Conservation (phyloP, 2,797 vertebrate species). For the Pseudochirops corinnae region DNA sequence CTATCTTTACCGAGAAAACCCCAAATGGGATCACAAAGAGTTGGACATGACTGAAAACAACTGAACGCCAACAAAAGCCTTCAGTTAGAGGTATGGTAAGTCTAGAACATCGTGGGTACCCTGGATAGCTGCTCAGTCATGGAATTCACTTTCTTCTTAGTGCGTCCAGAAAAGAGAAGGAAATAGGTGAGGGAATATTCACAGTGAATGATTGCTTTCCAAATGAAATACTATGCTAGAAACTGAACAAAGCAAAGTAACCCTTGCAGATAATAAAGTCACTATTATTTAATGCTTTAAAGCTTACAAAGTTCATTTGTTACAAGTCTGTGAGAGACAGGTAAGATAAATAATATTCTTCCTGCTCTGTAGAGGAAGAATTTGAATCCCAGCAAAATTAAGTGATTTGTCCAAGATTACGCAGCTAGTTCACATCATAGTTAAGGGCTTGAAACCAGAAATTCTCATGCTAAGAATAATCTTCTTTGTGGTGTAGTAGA, state of each 20-base stretch:
- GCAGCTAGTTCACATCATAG: not conserved
- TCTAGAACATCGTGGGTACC: not conserved
- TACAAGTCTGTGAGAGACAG: not conserved
- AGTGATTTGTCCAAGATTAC: not conserved
- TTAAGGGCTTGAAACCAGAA: not conserved
- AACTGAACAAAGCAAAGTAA: slow-evolving; percentile 4
- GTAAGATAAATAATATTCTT: not conserved
- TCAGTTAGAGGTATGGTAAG: not conserved
- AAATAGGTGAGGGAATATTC: not conserved
- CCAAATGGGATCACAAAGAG: not conserved
- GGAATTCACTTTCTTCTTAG: not conserved
- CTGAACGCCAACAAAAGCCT: not conserved
- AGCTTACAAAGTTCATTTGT: not conserved
- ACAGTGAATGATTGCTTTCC: not conserved
- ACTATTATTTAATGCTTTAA: not conserved
- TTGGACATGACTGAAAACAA: not conserved
- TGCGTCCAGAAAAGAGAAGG: not conserved
- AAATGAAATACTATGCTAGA: not conserved
- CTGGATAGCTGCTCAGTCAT: not conserved
- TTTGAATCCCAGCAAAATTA: too few relatives aligned
- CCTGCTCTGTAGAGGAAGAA: not conserved
- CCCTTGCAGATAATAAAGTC: slow-evolving; percentile 7
- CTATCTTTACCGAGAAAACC: not conserved
- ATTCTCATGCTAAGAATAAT: not conserved
- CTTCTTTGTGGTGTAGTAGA: not conserved